Percentiles rank a stretch among this genome's conserved stretches.
These are phyloP conservation scores for Gryon sp. DNA, from an alignment of 1,140 invertebrate species.

Conservation along the genomic window DNA sequence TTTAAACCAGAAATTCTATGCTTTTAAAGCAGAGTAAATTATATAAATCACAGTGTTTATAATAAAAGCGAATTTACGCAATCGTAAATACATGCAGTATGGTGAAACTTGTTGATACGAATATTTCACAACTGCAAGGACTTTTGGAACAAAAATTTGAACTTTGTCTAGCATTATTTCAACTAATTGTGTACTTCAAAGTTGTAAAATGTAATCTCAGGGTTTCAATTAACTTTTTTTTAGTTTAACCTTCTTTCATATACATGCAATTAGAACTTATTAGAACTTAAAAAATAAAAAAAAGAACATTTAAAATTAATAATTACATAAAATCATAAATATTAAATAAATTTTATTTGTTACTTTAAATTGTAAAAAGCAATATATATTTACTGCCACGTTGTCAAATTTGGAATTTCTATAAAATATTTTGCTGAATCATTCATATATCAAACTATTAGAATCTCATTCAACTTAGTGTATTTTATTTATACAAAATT, in stretches of 20 bases:
- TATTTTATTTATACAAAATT: no score
- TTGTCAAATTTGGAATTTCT: not conserved
- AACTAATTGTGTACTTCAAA: no score
- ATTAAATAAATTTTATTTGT: not conserved
- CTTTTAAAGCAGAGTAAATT: not conserved
- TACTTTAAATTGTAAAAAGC: not conserved
- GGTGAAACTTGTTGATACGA: not conserved
- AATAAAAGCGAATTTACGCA: not conserved
- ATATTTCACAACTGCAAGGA: no score
- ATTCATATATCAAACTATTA: no score
- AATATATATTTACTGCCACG: not conserved
- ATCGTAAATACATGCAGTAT: not conserved
- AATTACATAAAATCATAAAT: not conserved
- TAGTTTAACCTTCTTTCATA: no score
- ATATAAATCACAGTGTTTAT: not conserved
- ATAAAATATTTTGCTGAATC: not conserved
- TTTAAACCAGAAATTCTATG: not conserved
- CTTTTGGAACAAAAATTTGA: no score
- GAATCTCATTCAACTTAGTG: no score
- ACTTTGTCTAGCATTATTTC: no score
- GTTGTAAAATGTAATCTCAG: no score
- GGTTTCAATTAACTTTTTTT: no score
- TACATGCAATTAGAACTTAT: no score
- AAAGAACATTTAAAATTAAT: not conserved
- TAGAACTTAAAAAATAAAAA: not conserved